Evolutionary conservation across 2,888 invertebrate species (phyloP), one percentile per base, ranked within the genome.

Genomic region (Plagiodera versicolora): DNA sequence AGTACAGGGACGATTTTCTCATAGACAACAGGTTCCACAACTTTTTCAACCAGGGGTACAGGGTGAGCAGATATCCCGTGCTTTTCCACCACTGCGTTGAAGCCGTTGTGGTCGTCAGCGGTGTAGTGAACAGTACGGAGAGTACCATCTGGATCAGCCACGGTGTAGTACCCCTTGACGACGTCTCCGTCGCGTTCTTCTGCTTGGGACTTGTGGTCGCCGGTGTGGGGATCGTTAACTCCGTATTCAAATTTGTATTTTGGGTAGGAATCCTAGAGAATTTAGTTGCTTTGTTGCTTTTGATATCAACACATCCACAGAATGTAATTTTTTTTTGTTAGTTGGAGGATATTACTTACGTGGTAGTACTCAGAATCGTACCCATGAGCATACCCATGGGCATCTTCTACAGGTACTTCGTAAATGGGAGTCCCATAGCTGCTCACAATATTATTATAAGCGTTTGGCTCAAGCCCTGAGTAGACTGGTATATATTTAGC

Each of bases 81-180:
- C 56, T 63, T 67, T 18, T 61, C 58, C 10, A 70, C 70, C 8
- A 69, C 58, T 1, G 86, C 86, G 75, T 85, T 85, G 75, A 86
- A 86, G 62, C 86, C 86, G 77, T 35, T 79, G 74, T 76, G 75
- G 67, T 85, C 83, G 67, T 86, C 86, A 19, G 86, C 86, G 71
- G 83, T 84, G 79, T 87, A 87, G 69, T 86, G 85, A 30, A 87
- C 86, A 70, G 84, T 86, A 75, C 86, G 82, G 75, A 81, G 79
- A 55, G 85, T 81, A 70, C 87, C 87, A 69, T 85, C 86, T 8
- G 86, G 85, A 69, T 87, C 86, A 45, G 85, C 78, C 1, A 87
- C 81, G 69, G 84, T 84, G 73, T 86, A 86, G 18, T 84, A 85
- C 24, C 86, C 86, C 73, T 83, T 81, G 50, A 87, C 86, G 24